Evolutionary conservation across 2,888 invertebrate genomes (phyloP).

Genomic region (Drosophila mettleri): DNA sequence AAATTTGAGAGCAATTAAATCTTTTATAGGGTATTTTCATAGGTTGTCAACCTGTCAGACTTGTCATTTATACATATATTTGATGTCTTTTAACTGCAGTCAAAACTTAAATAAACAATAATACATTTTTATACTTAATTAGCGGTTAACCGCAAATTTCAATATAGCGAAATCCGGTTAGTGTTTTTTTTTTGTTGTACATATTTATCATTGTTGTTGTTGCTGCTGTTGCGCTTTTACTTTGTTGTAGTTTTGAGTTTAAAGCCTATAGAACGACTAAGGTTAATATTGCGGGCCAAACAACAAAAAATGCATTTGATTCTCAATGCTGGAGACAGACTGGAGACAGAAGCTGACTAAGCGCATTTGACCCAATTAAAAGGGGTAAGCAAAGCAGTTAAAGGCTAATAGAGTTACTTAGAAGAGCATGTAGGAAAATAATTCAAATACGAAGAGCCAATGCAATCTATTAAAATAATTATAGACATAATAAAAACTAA

Average conservation of each 20-base stretch:
- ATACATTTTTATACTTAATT: conserved; percentile 75
- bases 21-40: conserved; percentile 13
- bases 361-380: conserved; percentile 36
- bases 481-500: neutral
- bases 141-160: conserved; percentile 81
- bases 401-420: too few relatives aligned
- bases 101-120: conserved; percentile 59
- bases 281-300: conserved; percentile 54
- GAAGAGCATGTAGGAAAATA: neutral
- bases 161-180: conserved; percentile 61
- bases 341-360: conserved; percentile 37
- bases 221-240: conserved; percentile 47
- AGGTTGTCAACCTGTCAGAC: neutral
- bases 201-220: conserved; percentile 24
- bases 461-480: neutral
- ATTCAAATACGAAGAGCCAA: too few relatives aligned
- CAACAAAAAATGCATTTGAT: conserved; percentile 23
- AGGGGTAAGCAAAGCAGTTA: neutral
- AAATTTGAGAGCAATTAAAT: neutral
- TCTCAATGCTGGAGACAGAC: conserved; percentile 47
- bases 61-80: conserved; percentile 1
- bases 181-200: conserved; percentile 2
- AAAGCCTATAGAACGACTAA: conserved; percentile 38
- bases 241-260: conserved; percentile 73
- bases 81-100: conserved; percentile 31